Evolutionary conservation across 1,140 invertebrate genomes (phyloP).

Genomic region (Bradynema listronoti): DNA sequence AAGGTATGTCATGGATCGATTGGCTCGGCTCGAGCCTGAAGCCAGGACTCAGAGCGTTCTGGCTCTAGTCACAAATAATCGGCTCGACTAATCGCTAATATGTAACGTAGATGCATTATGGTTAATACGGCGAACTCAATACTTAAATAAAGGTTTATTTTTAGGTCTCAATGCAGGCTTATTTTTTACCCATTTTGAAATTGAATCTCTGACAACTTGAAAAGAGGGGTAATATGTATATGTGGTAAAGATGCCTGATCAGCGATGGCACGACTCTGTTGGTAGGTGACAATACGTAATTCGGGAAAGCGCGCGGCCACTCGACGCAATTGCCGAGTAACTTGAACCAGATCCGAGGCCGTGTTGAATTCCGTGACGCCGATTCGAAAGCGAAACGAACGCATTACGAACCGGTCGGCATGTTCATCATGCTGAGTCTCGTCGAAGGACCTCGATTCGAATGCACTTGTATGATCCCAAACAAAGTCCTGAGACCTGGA

Average conservation of each 20-base stretch:
- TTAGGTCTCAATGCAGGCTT: no score
- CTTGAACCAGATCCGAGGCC: constrained; percentile 47
- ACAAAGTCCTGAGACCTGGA: constrained; percentile 56
- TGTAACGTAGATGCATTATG: no score
- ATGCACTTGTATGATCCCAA: constrained; percentile 41
- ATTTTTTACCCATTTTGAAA: no score
- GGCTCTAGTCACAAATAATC: no score
- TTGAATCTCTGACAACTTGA: constrained; percentile 64
- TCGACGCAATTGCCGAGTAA: constrained; percentile 64
- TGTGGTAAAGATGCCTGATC: constrained; percentile 64
- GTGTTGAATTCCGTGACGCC: constrained; percentile 53
- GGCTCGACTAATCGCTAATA: no score
- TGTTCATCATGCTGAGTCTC: constrained; percentile 1
- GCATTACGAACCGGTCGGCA: constrained; percentile 42
- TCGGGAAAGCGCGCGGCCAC: constrained; percentile 70
- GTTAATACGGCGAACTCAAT: no score
- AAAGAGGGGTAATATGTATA: neutral
- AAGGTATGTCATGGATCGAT: no score
- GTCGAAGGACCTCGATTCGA: constrained; percentile 8
- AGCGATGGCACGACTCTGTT: constrained; percentile 89
- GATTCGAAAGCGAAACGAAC: constrained; percentile 54
- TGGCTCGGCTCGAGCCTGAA: no score
- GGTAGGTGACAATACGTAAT: constrained; percentile 79
- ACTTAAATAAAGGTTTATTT: no score
- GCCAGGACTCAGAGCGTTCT: no score